Conservation (phyloP, 2,888 invertebrate species). For the Drosophila falleni region DNA sequence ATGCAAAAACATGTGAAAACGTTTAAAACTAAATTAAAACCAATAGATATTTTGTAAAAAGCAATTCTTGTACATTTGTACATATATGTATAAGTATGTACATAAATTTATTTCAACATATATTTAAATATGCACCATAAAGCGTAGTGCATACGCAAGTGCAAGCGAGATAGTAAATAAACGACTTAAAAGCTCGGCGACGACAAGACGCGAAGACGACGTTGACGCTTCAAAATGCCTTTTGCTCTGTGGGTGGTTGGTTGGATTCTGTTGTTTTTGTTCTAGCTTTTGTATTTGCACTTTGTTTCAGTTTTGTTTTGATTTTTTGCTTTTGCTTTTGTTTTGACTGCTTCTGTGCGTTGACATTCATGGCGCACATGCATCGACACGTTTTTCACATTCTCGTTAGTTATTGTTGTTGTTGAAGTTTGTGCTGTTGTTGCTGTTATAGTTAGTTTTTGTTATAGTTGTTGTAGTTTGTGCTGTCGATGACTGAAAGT, state of each 20-base stretch:
- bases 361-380: conserved; percentile 73
- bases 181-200: neutral
- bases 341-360: conserved; percentile 38
- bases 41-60: conserved; percentile 38
- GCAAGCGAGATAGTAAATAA: conserved; percentile 1
- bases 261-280: conserved; percentile 17
- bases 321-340: conserved; percentile 11
- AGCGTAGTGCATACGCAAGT: conserved; percentile 1
- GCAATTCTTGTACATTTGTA: conserved; percentile 1
- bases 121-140: conserved; percentile 14
- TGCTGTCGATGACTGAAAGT: conserved; percentile 56
- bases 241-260: conserved; percentile 18
- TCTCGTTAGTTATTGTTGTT: conserved; percentile 12
- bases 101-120: conserved; percentile 2
- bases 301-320: conserved; percentile 4
- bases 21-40: conserved; percentile 60
- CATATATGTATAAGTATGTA: neutral
- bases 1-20: conserved; percentile 63
- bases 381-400: conserved; percentile 70
- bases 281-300: conserved; percentile 25
- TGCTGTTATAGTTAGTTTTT: neutral
- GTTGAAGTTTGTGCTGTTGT: neutral
- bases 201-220: neutral
- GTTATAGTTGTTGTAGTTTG: conserved; percentile 2
- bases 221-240: neutral